Conservation (phyloP, 2,113 vertebrate species). For the Larimichthys polyactis region DNA sequence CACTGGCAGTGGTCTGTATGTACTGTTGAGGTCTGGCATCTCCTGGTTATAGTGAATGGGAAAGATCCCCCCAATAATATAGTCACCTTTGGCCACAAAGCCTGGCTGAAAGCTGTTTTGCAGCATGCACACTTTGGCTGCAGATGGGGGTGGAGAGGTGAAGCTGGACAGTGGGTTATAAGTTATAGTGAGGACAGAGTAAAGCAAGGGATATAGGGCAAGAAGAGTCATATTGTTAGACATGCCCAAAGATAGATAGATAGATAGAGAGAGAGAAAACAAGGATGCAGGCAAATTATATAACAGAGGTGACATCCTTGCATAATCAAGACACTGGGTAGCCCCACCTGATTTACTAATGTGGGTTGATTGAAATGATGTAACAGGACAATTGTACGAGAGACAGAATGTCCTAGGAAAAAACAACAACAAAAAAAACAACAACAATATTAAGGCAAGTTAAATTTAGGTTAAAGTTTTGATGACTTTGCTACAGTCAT, state of each 20-base stretch:
- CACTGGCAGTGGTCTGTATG: conserved; percentile 70
- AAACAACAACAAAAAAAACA: too few species aligned
- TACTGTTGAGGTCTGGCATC: conserved; percentile 77
- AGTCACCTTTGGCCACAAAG: conserved; percentile 58
- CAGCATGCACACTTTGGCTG: conserved; percentile 40
- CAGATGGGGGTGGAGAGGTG: neutral
- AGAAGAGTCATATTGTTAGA: conserved; percentile 25
- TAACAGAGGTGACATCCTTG: neutral
- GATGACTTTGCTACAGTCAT: too few species aligned
- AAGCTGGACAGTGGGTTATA: neutral
- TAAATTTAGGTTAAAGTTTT: too few species aligned
- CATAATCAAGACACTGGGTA: conserved; percentile 7
- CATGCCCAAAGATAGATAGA: neutral
- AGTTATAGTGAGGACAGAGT: conserved; percentile 8
- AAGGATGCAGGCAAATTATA: neutral
- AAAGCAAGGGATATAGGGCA: conserved; percentile 6
- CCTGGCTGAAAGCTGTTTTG: conserved; percentile 59
- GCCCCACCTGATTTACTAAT: conserved; percentile 5
- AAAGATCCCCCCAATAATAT: conserved; percentile 67
- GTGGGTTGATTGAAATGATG: neutral
- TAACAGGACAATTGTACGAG: neutral
- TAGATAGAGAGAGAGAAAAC: too few species aligned
- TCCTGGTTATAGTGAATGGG: conserved; percentile 76
- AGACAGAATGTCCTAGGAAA: neutral
- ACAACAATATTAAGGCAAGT: too few species aligned